These are phyloP conservation scores for Heliconius erato DNA, from an alignment of 2,888 invertebrate species.

Conservation along the genomic window DNA sequence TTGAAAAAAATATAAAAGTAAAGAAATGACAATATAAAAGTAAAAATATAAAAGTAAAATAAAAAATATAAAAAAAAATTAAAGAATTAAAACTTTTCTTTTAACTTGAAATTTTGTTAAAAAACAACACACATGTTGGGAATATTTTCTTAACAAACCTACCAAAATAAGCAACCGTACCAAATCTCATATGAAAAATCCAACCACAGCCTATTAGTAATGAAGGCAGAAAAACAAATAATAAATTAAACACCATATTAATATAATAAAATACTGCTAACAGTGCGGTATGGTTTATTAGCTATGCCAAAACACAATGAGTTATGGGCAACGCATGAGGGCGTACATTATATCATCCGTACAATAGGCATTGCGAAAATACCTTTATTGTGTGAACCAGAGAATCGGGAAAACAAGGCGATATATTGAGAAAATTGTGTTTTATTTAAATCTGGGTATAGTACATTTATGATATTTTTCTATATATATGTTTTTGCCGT, in stretches of 20 bases:
- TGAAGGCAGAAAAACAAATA: neutral
- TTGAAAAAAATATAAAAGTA: too few relatives aligned
- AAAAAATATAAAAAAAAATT: too few relatives aligned
- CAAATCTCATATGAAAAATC: neutral
- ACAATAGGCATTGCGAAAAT: conserved; percentile 42
- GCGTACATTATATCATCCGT: conserved; percentile 63
- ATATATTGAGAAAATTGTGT: conserved; percentile 16
- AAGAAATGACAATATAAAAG: too few relatives aligned
- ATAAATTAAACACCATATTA: conserved; percentile 32
- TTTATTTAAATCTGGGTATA: neutral
- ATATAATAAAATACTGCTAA: conserved; percentile 58
- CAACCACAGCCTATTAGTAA: conserved; percentile 3
- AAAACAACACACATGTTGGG: too few relatives aligned
- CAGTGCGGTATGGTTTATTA: conserved; percentile 78
- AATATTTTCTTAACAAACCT: too few relatives aligned
- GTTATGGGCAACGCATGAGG: conserved; percentile 64
- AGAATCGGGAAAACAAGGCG: conserved; percentile 22
- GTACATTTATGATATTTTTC: too few relatives aligned
- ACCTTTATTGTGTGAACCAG: conserved; percentile 37
- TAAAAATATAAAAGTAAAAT: too few relatives aligned
- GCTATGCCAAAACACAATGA: conserved; percentile 80
- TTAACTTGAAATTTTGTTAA: too few relatives aligned
- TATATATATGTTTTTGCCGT: too few relatives aligned
- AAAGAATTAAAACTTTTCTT: too few relatives aligned
- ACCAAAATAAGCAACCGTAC: neutral